Base-by-base conservation (phyloP, 2,888 invertebrate species). In the Synanthedon formicaeformis region DNA sequence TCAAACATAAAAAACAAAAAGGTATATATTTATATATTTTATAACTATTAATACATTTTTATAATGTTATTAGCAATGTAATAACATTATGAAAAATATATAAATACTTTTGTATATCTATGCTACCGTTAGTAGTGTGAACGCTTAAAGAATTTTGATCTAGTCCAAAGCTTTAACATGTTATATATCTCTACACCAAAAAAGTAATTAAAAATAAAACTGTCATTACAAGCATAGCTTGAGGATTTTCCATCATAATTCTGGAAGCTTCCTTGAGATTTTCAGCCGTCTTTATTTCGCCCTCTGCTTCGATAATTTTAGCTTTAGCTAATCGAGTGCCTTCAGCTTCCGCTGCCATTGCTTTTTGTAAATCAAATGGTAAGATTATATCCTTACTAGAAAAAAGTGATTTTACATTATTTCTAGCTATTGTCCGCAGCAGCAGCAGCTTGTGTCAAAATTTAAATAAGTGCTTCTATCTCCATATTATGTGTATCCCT, bases 341-440 rank as follows among this genome's bases (percentile, higher is more conserved):
- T 60, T 79, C 80, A 5, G 79, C 77, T 59, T 79, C 79, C 8
- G 77, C 73, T 8, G 80, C 78, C 76, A 80, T 77, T 34, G 78
- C 79, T 57, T 67, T 76, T 69, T 80, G 78, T 12, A 80, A 58
- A 27, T 74, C 77, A 54, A 55, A 63, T 13, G 80, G 80, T 52
- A 80, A 56, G 34, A 71, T 56, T 6, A 80, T 65, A 49, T 78
- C 70, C 63, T 77, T 78, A 63, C 78, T 72, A 56, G 40, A 56
- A 58, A 45, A 23, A n/a, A 49, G n/a, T 27, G 4, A 27, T 6
- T 27, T 27, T 27, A 27, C 27, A 14, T 27, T 27, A 27, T 27
- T 27, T 6, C 27, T 18, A 18, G 18, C 18, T 18, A 18, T 18
- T 18, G 18, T 18, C 27, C 27, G 27, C 27, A 27, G 27, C 27